These are phyloP conservation scores for Mohoua ochrocephala DNA, from an alignment of 2,113 vertebrate genomes.

Conservation along the genomic window DNA sequence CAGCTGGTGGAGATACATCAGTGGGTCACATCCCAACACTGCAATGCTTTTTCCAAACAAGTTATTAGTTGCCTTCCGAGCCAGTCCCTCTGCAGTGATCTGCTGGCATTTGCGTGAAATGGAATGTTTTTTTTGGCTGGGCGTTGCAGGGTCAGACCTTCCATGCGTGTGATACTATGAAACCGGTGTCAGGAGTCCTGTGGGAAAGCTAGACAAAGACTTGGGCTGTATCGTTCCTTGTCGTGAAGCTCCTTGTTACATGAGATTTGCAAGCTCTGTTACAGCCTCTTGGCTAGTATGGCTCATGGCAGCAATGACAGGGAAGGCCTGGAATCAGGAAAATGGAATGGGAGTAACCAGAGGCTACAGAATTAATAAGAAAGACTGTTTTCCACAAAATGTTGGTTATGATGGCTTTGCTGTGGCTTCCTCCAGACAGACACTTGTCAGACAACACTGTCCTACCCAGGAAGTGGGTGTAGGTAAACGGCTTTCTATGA, in stretches of 20 bases:
- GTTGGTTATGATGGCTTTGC: neutral
- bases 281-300: neutral
- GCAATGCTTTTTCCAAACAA: neutral
- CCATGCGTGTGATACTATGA: neutral
- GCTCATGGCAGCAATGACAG: neutral
- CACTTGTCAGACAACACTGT: constrained; percentile 27
- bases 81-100: neutral
- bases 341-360: neutral
- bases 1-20: neutral
- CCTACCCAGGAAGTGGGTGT: constrained; percentile 31
- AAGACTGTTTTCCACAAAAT: neutral
- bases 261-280: neutral
- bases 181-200: neutral
- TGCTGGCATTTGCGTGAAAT: neutral
- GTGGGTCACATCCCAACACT: rapidly evolving
- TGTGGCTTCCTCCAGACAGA: constrained; percentile 31
- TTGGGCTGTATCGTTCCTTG: neutral
- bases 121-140: neutral
- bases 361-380: neutral
- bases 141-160: neutral
- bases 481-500: neutral
- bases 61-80: neutral
- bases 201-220: neutral
- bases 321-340: neutral
- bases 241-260: neutral